A percentile compares a stretch with the other conserved stretches of the same genome.
phyloP scores from a whole-genome alignment of 2,797 vertebrate genomes.

The Sebastes ruberrimus region DNA sequence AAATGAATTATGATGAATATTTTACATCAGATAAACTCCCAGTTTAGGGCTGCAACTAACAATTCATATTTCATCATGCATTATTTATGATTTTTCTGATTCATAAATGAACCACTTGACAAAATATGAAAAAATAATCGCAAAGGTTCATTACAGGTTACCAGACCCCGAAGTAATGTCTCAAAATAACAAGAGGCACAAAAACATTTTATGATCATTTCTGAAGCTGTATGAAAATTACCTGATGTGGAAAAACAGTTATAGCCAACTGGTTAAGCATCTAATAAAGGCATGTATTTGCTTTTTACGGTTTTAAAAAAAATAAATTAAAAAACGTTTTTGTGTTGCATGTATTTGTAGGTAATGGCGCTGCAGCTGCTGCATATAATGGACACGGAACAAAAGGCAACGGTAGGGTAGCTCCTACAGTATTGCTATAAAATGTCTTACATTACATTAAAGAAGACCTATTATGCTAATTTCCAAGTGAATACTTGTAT shows the following conservation, averaged over 20 bases:
- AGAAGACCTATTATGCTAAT: too few species aligned
- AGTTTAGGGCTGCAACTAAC: too few species aligned
- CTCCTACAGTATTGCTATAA: neutral
- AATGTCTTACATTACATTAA: neutral
- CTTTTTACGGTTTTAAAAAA: too few species aligned
- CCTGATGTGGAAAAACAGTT: neutral
- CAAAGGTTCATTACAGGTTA: neutral
- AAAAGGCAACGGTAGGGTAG: conserved; percentile 38
- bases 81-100: too few species aligned
- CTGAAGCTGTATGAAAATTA: neutral
- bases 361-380: conserved; percentile 21
- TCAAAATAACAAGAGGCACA: neutral
- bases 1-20: neutral
- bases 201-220: neutral
- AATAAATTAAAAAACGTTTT: neutral
- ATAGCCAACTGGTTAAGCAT: neutral
- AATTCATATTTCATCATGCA: too few species aligned
- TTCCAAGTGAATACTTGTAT: too few species aligned
- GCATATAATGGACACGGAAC: conserved; percentile 22
- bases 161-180: neutral
- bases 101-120: too few species aligned
- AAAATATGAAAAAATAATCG: neutral
- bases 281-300: neutral
- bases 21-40: neutral
- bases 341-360: neutral